Evolutionary conservation across 2,888 invertebrate genomes (phyloP).

Genomic region (Malacosoma neustria): DNA sequence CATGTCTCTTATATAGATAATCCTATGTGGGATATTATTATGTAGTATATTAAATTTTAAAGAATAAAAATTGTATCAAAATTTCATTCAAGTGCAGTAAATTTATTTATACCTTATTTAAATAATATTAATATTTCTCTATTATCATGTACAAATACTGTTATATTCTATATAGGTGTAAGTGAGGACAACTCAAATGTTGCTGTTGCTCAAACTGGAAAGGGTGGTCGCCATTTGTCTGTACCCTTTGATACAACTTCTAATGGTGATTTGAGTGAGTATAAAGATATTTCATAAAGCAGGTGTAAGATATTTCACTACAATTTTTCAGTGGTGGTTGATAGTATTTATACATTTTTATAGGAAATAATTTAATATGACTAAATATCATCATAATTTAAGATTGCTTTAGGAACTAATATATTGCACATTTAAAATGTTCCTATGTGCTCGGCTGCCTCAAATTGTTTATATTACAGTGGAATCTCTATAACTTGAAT

Average conservation of each 20-base stretch:
- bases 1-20: slow-evolving; percentile 50
- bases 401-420: no score
- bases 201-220: slow-evolving; percentile 41
- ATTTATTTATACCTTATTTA: background rate
- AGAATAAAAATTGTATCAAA: background rate
- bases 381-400: no score
- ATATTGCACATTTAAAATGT: no score
- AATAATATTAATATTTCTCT: background rate
- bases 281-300: no score
- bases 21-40: slow-evolving; percentile 46
- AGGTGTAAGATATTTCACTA: no score
- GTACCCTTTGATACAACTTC: slow-evolving; percentile 59
- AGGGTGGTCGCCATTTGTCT: slow-evolving; percentile 60
- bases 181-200: slow-evolving; percentile 43
- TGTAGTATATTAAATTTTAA: slow-evolving; percentile 3
- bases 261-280: slow-evolving; percentile 65
- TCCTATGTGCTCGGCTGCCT: no score
- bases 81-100: background rate
- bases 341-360: no score
- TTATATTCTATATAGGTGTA: slow-evolving; percentile 46
- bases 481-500: no score
- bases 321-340: no score
- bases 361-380: no score
- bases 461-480: no score
- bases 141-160: slow-evolving; percentile 6